Conservation (phyloP, 2,797 vertebrate species). For the Labeo calbasu region DNA sequence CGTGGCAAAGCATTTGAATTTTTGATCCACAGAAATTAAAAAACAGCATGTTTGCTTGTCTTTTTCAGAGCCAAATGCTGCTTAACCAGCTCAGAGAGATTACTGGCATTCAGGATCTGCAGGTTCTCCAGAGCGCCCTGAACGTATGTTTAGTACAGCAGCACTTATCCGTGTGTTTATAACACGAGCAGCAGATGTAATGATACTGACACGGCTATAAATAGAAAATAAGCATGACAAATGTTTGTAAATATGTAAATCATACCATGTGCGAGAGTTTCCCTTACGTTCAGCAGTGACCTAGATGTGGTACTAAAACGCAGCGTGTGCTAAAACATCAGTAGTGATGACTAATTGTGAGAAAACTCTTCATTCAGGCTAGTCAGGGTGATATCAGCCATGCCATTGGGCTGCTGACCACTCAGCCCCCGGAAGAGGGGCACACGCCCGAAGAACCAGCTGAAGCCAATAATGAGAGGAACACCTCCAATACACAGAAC, state of each 20-base stretch:
- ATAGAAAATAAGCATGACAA: slow-evolving; percentile 28
- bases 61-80: slow-evolving; percentile 78
- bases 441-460: slow-evolving; percentile 71
- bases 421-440: slow-evolving; percentile 70
- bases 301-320: neutral
- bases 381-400: slow-evolving; percentile 90
- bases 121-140: slow-evolving; percentile 84
- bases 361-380: slow-evolving; percentile 74
- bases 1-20: slow-evolving; percentile 54
- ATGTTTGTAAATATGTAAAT: slow-evolving; percentile 52
- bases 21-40: slow-evolving; percentile 21
- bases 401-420: slow-evolving; percentile 88
- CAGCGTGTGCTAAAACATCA: neutral
- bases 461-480: slow-evolving; percentile 64
- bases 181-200: slow-evolving; percentile 24
- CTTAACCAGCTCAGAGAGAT: slow-evolving; percentile 92
- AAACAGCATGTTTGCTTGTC: slow-evolving; percentile 52
- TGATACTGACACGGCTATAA: slow-evolving; percentile 34
- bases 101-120: slow-evolving; percentile 89
- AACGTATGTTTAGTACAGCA: slow-evolving; percentile 78
- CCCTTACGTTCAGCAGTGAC: neutral
- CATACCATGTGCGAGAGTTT: slow-evolving; percentile 14
- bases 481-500: slow-evolving; percentile 70
- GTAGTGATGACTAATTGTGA: neutral
- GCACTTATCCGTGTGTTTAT: slow-evolving; percentile 2